Conservation (phyloP, 2,797 vertebrate species). For the Semotilus atromaculatus region DNA sequence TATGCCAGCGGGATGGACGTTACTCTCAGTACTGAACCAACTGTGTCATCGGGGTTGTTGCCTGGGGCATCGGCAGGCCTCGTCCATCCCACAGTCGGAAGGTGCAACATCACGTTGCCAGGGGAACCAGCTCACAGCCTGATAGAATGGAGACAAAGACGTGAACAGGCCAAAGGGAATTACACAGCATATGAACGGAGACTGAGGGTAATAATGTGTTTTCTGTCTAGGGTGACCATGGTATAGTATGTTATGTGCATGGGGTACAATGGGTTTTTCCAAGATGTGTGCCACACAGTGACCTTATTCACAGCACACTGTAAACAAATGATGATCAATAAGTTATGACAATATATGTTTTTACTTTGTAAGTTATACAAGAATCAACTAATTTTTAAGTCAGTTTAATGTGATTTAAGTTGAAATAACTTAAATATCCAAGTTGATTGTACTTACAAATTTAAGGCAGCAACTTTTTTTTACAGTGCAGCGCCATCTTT, state of each 20-base stretch:
- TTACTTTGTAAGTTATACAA: no score
- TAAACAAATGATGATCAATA: no score
- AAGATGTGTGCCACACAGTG: not conserved
- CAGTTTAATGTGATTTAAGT: no score
- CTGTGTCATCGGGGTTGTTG: conserved; percentile 74
- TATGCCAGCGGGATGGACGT: conserved; percentile 98
- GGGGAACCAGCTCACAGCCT: conserved; percentile 95
- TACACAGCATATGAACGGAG: conserved; percentile 94
- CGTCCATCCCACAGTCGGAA: conserved; percentile 92
- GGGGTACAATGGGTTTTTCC: not conserved
- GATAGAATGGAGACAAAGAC: conserved; percentile 97
- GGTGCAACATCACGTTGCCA: conserved; percentile 97
- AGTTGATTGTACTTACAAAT: no score
- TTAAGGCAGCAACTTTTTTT: no score
- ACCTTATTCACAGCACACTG: no score
- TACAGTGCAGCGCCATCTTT: no score
- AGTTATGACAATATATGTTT: no score
- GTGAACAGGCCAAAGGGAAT: conserved; percentile 94
- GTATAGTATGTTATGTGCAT: not conserved
- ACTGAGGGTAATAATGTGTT: conserved; percentile 84
- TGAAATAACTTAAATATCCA: no score
- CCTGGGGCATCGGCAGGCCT: conserved; percentile 80
- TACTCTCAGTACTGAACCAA: conserved; percentile 91
- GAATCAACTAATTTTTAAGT: no score
- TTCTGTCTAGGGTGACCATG: not conserved